Percentiles rank a stretch among this genome's conserved stretches.
Evolutionary conservation across 2,888 invertebrate species (phyloP).

Genomic region (Gymnocheta viridis): DNA sequence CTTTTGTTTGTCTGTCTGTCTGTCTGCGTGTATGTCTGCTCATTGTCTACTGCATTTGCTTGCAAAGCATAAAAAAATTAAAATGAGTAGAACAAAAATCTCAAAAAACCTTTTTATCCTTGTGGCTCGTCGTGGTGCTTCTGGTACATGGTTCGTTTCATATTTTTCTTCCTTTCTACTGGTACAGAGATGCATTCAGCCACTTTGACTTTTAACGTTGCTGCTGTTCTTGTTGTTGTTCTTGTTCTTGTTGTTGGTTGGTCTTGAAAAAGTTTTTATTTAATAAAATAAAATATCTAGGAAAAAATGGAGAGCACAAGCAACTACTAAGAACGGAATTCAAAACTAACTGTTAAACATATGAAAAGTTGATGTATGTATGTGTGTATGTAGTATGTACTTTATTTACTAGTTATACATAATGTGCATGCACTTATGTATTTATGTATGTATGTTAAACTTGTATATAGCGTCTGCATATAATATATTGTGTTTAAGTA

Average conservation of each 20-base stretch:
- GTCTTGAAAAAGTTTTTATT: slow-evolving; percentile 67
- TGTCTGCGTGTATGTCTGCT: slow-evolving; percentile 71
- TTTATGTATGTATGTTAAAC: too few relatives aligned
- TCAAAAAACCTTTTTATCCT: slow-evolving; percentile 64
- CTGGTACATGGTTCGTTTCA: slow-evolving; percentile 43
- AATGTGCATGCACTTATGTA: neutral
- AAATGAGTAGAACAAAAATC: slow-evolving; percentile 49
- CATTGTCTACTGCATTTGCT: slow-evolving; percentile 71
- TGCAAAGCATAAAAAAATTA: slow-evolving; percentile 22
- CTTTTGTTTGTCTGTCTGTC: slow-evolving; percentile 49
- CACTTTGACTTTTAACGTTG: slow-evolving; percentile 61
- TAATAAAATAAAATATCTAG: slow-evolving; percentile 62
- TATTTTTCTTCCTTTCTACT: slow-evolving; percentile 28
- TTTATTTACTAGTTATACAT: slow-evolving; percentile 3
- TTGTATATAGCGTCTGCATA: slow-evolving; percentile 11
- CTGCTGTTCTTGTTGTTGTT: slow-evolving; percentile 38
- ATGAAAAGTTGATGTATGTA: slow-evolving; percentile 43
- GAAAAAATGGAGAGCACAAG: slow-evolving; percentile 22
- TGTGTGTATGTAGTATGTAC: neutral
- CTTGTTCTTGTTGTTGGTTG: slow-evolving; percentile 38
- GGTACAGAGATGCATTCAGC: slow-evolving; percentile 58
- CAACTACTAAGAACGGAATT: slow-evolving; percentile 54
- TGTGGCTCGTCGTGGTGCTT: slow-evolving; percentile 60
- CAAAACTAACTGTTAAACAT: slow-evolving; percentile 63
- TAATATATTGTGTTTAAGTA: slow-evolving; percentile 12